Evolutionary conservation across 2,113 vertebrate genomes (phyloP).

Genomic region (Caretta caretta): DNA sequence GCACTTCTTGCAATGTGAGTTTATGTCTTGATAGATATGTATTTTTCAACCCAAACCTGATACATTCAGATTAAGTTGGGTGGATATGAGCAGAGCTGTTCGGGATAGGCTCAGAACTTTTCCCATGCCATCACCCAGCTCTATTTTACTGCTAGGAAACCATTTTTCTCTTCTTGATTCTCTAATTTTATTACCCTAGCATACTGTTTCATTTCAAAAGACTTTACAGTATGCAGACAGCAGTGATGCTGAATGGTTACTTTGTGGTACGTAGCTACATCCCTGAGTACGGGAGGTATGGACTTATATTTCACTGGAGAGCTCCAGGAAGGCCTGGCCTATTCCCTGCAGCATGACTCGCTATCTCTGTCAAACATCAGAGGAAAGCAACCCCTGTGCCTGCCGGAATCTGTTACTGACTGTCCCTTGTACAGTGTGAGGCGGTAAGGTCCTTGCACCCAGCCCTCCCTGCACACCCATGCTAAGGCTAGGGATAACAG

Average conservation of each 20-base stretch:
- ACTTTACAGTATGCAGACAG: not conserved
- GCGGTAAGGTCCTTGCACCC: not conserved
- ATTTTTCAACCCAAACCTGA: not conserved
- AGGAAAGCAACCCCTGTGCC: not conserved
- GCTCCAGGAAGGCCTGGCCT: not conserved
- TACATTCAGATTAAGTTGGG: not conserved
- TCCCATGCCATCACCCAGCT: not conserved
- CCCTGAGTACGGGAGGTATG: not conserved
- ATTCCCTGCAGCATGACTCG: not conserved
- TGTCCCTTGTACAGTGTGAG: fast-evolving
- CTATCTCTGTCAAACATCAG: not conserved
- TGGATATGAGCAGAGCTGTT: not conserved
- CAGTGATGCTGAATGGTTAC: not conserved
- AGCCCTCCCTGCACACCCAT: not conserved
- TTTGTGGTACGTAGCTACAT: not conserved
- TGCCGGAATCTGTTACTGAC: not conserved
- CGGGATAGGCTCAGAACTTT: not conserved
- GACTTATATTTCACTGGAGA: not conserved
- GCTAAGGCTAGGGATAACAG: not conserved
- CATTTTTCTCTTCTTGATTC: not conserved
- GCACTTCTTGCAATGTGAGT: not conserved
- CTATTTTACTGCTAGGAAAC: not conserved
- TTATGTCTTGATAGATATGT: not conserved
- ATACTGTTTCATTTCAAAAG: not conserved
- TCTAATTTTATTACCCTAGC: not conserved